These are phyloP conservation scores for Dreissena polymorpha DNA, from an alignment of 1,140 invertebrate species.

Conservation along the genomic window DNA sequence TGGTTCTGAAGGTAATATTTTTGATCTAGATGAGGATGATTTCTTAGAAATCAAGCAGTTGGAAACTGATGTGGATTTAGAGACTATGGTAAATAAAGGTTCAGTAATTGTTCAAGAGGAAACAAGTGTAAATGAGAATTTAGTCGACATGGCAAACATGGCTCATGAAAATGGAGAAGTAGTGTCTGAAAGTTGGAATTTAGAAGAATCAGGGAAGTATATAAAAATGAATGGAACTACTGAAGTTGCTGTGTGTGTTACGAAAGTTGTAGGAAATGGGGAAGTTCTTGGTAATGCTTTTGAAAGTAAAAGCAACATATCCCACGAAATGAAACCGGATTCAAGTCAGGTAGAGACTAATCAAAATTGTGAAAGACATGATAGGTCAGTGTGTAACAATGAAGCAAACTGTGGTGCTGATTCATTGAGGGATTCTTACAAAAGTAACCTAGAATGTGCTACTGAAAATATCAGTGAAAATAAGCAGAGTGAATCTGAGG, in stretches of 20 bases:
- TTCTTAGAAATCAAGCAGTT: conserved; percentile 49
- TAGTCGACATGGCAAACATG: conserved; percentile 24
- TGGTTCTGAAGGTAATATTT: conserved; percentile 48
- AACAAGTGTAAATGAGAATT: conserved; percentile 32
- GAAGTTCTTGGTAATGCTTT: background rate
- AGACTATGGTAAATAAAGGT: conserved; percentile 49
- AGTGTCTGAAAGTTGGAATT: background rate
- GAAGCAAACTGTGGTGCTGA: background rate
- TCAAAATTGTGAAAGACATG: background rate
- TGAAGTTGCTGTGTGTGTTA: background rate
- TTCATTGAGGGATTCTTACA: background rate
- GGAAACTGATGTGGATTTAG: conserved; percentile 50
- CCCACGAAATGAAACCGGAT: background rate
- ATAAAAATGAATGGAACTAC: background rate
- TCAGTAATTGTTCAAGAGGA: conserved; percentile 26
- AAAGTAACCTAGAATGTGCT: background rate
- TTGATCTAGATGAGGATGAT: conserved; percentile 52
- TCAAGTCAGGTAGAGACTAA: background rate
- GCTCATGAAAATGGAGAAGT: conserved; percentile 42
- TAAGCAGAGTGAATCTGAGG: background rate
- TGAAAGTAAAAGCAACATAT: background rate
- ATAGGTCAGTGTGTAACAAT: background rate
- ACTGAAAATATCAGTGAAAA: background rate
- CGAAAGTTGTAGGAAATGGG: background rate
- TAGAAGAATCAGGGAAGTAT: too few species aligned